Evolutionary conservation across 2,888 invertebrate species (phyloP).

Genomic region (Tholera decimalis): DNA sequence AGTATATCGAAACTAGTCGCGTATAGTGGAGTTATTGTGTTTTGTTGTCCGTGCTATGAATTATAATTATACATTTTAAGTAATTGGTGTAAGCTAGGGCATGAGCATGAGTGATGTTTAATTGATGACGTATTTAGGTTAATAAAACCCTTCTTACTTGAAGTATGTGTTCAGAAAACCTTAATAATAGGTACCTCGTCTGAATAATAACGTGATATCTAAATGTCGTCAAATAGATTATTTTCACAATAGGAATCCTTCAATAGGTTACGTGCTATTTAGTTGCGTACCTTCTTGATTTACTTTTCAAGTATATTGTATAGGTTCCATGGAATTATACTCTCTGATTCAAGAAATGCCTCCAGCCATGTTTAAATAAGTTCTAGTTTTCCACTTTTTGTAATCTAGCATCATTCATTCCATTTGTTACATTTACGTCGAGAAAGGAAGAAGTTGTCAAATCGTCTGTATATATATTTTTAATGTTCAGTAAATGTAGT

Average conservation of each 20-base stretch:
- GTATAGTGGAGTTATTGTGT: conserved; percentile 28
- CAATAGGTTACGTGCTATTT: conserved; percentile 6
- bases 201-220: conserved; percentile 29
- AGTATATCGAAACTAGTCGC: conserved; percentile 35
- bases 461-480: conserved; percentile 21
- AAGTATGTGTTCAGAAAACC: conserved; percentile 58
- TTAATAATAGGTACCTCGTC: conserved; percentile 36
- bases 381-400: conserved; percentile 36
- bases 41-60: conserved; percentile 35
- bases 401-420: conserved; percentile 15
- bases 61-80: conserved; percentile 39
- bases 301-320: background rate
- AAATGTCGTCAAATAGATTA: conserved; percentile 21
- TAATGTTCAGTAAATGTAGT: conserved; percentile 49
- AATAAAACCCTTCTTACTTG: conserved; percentile 42
- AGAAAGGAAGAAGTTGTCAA: background rate
- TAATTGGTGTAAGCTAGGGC: conserved; percentile 20
- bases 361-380: background rate
- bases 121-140: conserved; percentile 35
- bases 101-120: conserved; percentile 20
- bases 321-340: background rate
- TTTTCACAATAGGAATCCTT: conserved; percentile 11
- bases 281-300: conserved; percentile 6
- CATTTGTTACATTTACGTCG: conserved; percentile 1
- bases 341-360: conserved; percentile 5